Base-by-base conservation (phyloP, 2,113 vertebrate genomes). In the Oryzias melastigma region DNA sequence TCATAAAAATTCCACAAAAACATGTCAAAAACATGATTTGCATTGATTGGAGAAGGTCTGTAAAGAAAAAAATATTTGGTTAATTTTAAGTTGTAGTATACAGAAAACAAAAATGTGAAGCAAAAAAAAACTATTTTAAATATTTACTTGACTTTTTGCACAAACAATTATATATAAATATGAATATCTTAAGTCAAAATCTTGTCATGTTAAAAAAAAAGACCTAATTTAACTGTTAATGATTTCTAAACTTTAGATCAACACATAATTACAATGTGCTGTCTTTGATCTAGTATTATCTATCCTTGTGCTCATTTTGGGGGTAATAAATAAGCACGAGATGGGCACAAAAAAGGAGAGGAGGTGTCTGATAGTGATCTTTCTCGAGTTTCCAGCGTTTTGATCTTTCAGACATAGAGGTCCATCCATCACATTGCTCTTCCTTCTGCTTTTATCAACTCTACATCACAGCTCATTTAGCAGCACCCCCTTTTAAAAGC, bases 311-410 rank as follows among this genome's bases (percentile, higher is more conserved):
- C 71, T 61, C 69, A 52, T 74, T 70, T 75, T 69, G 62, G 52
- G 8, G 64, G 71, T 43, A 67, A 73, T 35, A 49, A 42, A 59
- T 57, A 52, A 60, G 58, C 46, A 47, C 18, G 45, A 18, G 5
- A 46, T 20, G 20, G 53, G 25, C 42, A 17, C 40, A 49, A 15
- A 50, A 16, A 46, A 60, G 25, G 18, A 50, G 46, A 19, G 61
- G 41, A 5, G n/a, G 63, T 66, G 3, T 52, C 16, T 52, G 20
- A 18, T 81, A 77, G 55, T 43, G 18, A 12, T 15, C 56, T 27
- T 62, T 12, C 40, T 78, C 49, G 58, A n/a, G 50, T 87, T 75
- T 84, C 67, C 64, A 8, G 51, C 16, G 52, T 60, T 72, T 75
- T 77, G 76, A 77, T 86, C 73, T 68, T 62, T 52, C 60, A 68